These are phyloP conservation scores for Sclerodermus sp. DNA, from an alignment of 2,888 invertebrate species.

Conservation along the genomic window DNA sequence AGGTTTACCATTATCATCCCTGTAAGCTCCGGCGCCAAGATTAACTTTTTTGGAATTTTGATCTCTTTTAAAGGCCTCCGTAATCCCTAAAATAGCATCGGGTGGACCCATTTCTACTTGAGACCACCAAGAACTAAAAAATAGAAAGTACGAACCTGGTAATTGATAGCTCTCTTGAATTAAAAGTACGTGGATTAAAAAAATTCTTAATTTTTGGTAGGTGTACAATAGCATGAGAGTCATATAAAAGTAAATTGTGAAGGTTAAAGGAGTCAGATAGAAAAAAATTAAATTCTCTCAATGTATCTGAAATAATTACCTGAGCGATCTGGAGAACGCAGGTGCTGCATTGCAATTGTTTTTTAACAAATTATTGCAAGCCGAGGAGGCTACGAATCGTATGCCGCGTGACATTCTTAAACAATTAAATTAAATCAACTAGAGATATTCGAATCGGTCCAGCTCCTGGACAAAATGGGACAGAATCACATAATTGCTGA, in stretches of 20 bases:
- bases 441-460: background rate
- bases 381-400: conserved; percentile 27
- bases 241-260: background rate
- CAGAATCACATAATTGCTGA: background rate
- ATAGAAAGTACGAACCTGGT: no score
- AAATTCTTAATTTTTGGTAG: no score
- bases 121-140: conserved; percentile 78
- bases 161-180: no score
- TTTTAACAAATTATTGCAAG: conserved; percentile 26
- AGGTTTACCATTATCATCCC: conserved; percentile 97
- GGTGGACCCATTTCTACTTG: conserved; percentile 96
- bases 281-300: background rate
- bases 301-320: conserved; percentile 21
- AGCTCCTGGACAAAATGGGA: background rate
- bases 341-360: conserved; percentile 25
- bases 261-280: conserved; percentile 15
- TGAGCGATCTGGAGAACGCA: conserved; percentile 28
- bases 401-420: conserved; percentile 36
- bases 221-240: background rate
- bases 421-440: no score
- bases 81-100: conserved; percentile 95
- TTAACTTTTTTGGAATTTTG: conserved; percentile 92
- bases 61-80: conserved; percentile 94
- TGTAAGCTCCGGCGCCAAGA: conserved; percentile 93
- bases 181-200: background rate